Evolutionary conservation across 2,888 invertebrate genomes (phyloP).

Genomic region (Ophion costatus): DNA sequence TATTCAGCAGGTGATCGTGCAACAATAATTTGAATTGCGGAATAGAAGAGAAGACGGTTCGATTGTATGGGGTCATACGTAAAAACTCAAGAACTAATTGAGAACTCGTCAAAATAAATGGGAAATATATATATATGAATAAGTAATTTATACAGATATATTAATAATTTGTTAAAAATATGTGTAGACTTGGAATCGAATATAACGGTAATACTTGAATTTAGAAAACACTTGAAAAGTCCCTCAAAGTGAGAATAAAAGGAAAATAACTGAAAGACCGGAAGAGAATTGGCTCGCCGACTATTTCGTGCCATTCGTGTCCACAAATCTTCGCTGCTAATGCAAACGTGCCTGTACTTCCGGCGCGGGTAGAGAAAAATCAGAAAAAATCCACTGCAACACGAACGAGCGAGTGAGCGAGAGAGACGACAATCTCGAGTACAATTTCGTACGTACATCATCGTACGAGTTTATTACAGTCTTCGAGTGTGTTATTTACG

Average conservation of each 20-base stretch:
- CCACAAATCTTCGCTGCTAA: constrained; percentile 6
- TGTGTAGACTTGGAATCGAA: too few species aligned
- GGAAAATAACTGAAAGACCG: neutral
- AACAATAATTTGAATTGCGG: too few species aligned
- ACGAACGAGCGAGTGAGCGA: neutral
- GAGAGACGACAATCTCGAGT: constrained; percentile 16
- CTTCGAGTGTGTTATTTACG: constrained; percentile 53
- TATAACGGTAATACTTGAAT: too few species aligned
- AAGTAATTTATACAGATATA: too few species aligned
- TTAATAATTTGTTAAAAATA: too few species aligned
- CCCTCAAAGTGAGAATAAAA: neutral
- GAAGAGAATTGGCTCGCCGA: neutral
- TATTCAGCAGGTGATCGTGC: too few species aligned
- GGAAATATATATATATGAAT: too few species aligned
- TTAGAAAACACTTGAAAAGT: neutral
- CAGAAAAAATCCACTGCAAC: constrained; percentile 16
- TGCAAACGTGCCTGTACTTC: constrained; percentile 3
- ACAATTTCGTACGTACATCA: constrained; percentile 11
- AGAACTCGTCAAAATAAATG: too few species aligned
- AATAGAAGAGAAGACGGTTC: too few species aligned
- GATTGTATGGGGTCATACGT: too few species aligned
- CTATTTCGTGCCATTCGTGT: neutral
- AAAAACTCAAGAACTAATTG: too few species aligned
- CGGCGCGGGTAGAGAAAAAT: constrained; percentile 17
- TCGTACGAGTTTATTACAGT: constrained; percentile 49